Evolutionary conservation across 1,140 invertebrate genomes (phyloP).

Genomic region (Trichogramma pretiosum): DNA sequence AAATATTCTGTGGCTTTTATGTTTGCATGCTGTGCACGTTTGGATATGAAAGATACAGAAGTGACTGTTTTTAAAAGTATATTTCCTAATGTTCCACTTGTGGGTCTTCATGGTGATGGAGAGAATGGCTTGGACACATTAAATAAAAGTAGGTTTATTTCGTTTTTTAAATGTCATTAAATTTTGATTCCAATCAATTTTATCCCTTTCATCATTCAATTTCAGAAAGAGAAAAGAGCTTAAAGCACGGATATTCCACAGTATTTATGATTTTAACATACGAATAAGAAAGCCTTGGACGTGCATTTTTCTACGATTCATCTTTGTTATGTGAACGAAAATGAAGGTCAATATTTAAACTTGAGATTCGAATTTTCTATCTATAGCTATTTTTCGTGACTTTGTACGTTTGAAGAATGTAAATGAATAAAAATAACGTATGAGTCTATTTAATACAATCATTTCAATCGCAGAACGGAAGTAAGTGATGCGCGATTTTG

Average conservation of each 20-base stretch:
- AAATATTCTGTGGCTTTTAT: constrained; percentile 47
- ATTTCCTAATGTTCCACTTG: constrained; percentile 50
- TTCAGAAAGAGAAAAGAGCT: constrained; percentile 22
- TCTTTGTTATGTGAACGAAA: not conserved
- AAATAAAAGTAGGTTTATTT: constrained; percentile 25
- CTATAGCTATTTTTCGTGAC: too few relatives aligned
- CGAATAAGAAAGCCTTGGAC: constrained; percentile 23
- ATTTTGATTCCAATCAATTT: not conserved
- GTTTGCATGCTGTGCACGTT: constrained; percentile 51
- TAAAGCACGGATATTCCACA: constrained; percentile 25
- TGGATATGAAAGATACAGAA: constrained; percentile 45
- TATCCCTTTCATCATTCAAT: constrained; percentile 4
- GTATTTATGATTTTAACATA: constrained; percentile 40
- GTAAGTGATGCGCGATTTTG: too few relatives aligned
- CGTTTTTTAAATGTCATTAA: not conserved
- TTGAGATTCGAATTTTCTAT: too few relatives aligned
- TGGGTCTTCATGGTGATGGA: constrained; percentile 54
- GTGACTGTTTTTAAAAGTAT: constrained; percentile 48
- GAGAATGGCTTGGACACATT: constrained; percentile 46
- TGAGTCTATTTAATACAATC: too few relatives aligned
- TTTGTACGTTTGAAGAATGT: too few relatives aligned
- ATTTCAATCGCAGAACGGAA: too few relatives aligned
- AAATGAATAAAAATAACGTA: too few relatives aligned
- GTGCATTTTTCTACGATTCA: too few relatives aligned
- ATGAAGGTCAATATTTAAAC: not conserved